A percentile compares a stretch with the other conserved stretches of the same genome.
These are phyloP conservation scores for Belonocnema kinseyi DNA, from an alignment of 1,140 invertebrate species.

Conservation along the genomic window DNA sequence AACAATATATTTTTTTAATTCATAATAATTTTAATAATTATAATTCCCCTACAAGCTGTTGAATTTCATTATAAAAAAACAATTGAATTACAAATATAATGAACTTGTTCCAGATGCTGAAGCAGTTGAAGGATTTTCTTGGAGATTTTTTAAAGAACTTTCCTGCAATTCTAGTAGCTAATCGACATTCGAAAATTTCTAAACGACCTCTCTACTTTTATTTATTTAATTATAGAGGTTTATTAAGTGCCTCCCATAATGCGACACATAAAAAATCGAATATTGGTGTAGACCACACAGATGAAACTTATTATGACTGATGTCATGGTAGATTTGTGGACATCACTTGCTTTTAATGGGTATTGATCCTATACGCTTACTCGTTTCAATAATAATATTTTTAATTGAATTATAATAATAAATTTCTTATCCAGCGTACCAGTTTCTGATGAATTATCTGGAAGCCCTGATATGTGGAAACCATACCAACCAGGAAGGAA, in stretches of 20 bases:
- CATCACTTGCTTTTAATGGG: constrained; percentile 7
- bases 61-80: too few relatives aligned
- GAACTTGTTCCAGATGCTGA: not conserved
- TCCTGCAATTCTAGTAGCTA: not conserved
- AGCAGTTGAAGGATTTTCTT: not conserved
- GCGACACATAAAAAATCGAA: not conserved
- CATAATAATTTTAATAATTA: too few relatives aligned
- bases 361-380: not conserved
- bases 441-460: not conserved
- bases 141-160: constrained; percentile 7
- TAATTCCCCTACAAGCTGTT: too few relatives aligned
- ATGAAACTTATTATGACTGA: not conserved
- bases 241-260: not conserved
- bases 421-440: not conserved
- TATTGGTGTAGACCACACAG: not conserved
- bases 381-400: not conserved
- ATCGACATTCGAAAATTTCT: not conserved
- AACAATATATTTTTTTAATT: too few relatives aligned
- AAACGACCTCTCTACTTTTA: not conserved
- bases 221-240: constrained; percentile 16
- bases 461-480: not conserved
- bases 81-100: too few relatives aligned
- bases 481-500: not conserved
- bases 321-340: constrained; percentile 8
- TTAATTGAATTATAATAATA: not conserved